Percentiles rank a stretch among this genome's conserved stretches.
phyloP scores from a whole-genome alignment of 2,113 vertebrate species.

The Calyptommatus sinebrachiatus region DNA sequence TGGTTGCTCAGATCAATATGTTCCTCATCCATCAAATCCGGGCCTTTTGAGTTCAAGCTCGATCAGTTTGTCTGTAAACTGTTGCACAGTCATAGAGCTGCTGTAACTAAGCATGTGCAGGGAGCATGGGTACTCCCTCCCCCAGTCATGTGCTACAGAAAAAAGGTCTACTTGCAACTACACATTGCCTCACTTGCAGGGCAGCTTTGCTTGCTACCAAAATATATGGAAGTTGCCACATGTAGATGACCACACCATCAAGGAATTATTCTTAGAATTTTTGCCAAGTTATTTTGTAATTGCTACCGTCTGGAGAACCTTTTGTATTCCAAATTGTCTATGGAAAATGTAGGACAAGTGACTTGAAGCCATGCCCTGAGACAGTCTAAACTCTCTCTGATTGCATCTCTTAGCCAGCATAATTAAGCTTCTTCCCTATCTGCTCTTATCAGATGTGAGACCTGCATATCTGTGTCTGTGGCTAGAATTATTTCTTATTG shows the following conservation, averaged over 20 bases:
- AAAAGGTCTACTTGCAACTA: too few species aligned
- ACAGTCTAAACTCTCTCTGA: neutral
- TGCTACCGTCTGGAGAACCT: neutral
- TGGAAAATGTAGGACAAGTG: neutral
- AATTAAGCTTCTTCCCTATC: neutral
- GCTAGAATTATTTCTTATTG: neutral
- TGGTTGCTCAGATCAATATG: neutral
- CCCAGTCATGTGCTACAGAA: too few species aligned
- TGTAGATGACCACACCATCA: conserved; percentile 5
- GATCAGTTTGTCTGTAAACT: neutral
- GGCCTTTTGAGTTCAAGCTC: neutral
- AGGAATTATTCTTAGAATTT: neutral
- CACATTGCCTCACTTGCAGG: neutral
- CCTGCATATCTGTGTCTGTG: neutral
- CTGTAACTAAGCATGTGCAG: too few species aligned
- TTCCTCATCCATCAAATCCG: neutral
- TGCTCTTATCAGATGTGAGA: neutral
- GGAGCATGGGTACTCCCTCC: too few species aligned
- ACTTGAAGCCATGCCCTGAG: neutral
- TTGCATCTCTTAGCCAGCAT: neutral
- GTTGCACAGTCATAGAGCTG: neutral
- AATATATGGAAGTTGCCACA: neutral
- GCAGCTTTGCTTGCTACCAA: conserved; percentile 12
- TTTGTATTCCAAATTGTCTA: neutral
- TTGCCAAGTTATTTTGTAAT: conserved; percentile 27